These are phyloP conservation scores for Tamias sibiricus DNA, from an alignment of 2,113 vertebrate genomes.

Conservation along the genomic window DNA sequence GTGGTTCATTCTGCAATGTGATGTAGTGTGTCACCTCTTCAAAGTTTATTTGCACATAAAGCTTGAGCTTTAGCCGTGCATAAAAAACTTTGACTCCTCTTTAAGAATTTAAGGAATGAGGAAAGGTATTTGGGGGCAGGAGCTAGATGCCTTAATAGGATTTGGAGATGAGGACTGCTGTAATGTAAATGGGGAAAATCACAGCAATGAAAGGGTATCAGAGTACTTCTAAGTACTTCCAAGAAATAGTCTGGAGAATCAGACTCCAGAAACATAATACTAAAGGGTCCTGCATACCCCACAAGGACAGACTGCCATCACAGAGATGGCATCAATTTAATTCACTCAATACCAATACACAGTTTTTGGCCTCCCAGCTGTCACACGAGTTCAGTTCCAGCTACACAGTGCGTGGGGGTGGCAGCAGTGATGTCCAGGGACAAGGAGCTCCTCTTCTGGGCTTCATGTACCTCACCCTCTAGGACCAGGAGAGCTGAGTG, in stretches of 20 bases:
- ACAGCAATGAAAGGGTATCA: not conserved
- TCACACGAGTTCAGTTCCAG: too few species aligned
- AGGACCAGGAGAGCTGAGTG: not conserved
- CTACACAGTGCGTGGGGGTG: conserved; percentile 59
- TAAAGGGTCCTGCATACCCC: not conserved
- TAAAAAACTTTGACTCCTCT: not conserved
- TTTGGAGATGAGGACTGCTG: not conserved
- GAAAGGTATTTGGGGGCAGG: not conserved
- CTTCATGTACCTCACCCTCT: not conserved
- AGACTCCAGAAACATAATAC: not conserved
- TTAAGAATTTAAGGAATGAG: not conserved
- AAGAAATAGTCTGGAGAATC: not conserved
- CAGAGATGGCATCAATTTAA: not conserved
- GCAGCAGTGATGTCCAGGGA: conserved; percentile 81
- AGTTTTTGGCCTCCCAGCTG: not conserved
- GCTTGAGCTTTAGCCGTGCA: not conserved
- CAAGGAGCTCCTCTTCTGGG: not conserved
- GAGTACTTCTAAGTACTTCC: too few species aligned
- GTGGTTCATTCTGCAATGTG: not conserved
- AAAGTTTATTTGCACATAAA: not conserved
- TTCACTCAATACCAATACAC: not conserved
- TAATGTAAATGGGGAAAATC: not conserved
- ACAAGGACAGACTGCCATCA: not conserved
- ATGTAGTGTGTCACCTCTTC: not conserved
- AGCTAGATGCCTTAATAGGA: not conserved